These are phyloP conservation scores for Meganola albula DNA, from an alignment of 2,888 invertebrate genomes.

Conservation along the genomic window DNA sequence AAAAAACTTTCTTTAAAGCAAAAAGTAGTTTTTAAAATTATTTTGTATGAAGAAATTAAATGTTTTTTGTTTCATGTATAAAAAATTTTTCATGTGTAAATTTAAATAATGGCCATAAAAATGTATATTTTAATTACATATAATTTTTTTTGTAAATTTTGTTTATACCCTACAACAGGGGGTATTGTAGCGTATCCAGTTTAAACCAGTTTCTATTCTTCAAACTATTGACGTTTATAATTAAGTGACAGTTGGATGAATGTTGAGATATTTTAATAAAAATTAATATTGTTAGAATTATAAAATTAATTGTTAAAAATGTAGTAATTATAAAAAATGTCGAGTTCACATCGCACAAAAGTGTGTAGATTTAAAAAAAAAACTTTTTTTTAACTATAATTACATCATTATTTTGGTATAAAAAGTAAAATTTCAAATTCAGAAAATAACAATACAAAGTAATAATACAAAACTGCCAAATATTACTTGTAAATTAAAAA, in stretches of 20 bases:
- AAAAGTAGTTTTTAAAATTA: no score
- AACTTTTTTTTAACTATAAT: constrained; percentile 13
- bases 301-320: constrained; percentile 57
- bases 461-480: constrained; percentile 46
- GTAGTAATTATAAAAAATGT: constrained; percentile 50
- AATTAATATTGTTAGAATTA: constrained; percentile 37
- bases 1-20: no score
- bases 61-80: neutral
- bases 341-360: constrained; percentile 70
- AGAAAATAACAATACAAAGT: no score
- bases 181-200: constrained; percentile 19
- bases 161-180: constrained; percentile 3
- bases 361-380: constrained; percentile 48
- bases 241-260: constrained; percentile 46
- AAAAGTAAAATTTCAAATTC: constrained; percentile 3
- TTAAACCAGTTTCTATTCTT: constrained; percentile 15
- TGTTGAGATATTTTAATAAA: constrained; percentile 39
- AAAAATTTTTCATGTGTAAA: no score
- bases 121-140: no score
- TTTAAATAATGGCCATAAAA: no score
- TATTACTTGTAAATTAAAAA: constrained; percentile 21
- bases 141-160: neutral
- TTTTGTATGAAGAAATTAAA: no score
- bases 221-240: constrained; percentile 49
- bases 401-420: neutral